A percentile compares a stretch with the other conserved stretches of the same genome.
Conservation (phyloP, 2,888 invertebrate genomes). For the Sylvicola cinctus region DNA sequence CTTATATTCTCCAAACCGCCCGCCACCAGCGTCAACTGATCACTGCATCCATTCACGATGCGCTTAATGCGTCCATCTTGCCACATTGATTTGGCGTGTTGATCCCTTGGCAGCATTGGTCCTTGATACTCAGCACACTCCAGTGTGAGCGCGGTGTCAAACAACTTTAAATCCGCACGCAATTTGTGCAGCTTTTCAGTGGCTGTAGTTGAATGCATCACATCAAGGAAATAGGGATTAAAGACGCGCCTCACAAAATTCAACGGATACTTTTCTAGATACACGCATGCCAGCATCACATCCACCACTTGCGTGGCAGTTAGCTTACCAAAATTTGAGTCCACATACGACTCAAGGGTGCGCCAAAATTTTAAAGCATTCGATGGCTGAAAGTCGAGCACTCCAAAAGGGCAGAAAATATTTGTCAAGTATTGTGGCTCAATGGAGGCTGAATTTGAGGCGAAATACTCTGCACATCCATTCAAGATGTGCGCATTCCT, state of each 20-base stretch:
- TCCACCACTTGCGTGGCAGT: conserved; percentile 33
- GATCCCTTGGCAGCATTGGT: conserved; percentile 33
- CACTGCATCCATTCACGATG: conserved; percentile 27
- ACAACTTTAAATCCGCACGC: conserved; percentile 32
- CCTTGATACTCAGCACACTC: conserved; percentile 37
- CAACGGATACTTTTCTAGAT: conserved; percentile 36
- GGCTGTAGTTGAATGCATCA: conserved; percentile 25
- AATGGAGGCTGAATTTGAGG: conserved; percentile 26
- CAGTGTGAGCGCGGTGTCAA: conserved; percentile 41
- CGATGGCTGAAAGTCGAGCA: conserved; percentile 32
- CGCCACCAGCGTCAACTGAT: conserved; percentile 24
- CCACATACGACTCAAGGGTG: conserved; percentile 30
- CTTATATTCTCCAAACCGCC: conserved; percentile 29
- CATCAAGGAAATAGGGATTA: conserved; percentile 36
- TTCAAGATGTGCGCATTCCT: conserved; percentile 34
- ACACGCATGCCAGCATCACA: conserved; percentile 40
- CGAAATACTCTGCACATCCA: conserved; percentile 34
- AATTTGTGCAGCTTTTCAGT: conserved; percentile 25
- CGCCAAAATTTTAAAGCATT: conserved; percentile 33
- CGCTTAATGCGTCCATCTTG: conserved; percentile 32
- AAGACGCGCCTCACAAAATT: conserved; percentile 37
- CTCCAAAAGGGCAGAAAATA: conserved; percentile 38
- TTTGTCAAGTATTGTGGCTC: conserved; percentile 32
- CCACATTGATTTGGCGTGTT: conserved; percentile 28
- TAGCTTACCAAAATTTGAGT: conserved; percentile 34